Percentiles rank a stretch among this genome's conserved stretches.
These are phyloP conservation scores for Drosophila athabasca DNA, from an alignment of 1,140 invertebrate species.

Conservation along the genomic window DNA sequence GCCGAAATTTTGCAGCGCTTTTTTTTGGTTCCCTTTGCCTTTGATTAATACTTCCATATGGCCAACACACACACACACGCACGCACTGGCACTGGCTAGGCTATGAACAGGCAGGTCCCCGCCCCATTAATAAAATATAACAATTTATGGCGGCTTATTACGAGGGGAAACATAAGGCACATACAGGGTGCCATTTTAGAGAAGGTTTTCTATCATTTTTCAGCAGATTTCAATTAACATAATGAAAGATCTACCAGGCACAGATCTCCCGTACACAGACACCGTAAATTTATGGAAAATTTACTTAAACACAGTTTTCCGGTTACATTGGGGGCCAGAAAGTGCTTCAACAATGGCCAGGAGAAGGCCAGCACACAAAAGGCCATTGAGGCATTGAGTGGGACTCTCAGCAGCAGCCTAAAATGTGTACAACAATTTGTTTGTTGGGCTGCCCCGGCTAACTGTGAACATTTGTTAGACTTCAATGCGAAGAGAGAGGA, in stretches of 20 bases:
- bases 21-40: slow-evolving; percentile 30
- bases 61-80: slow-evolving; percentile 2
- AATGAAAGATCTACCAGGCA: no score
- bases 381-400: slow-evolving; percentile 23
- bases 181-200: slow-evolving; percentile 40
- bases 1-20: slow-evolving; percentile 70
- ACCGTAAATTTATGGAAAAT: slow-evolving; percentile 69
- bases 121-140: slow-evolving; percentile 76
- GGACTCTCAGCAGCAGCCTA: slow-evolving; percentile 23
- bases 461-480: slow-evolving; percentile 77
- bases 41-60: slow-evolving; percentile 77
- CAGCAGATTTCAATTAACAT: neutral
- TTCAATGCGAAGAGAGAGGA: slow-evolving; percentile 54
- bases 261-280: slow-evolving; percentile 7
- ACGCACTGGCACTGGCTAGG: slow-evolving; percentile 38
- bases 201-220: no score
- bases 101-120: slow-evolving; percentile 35
- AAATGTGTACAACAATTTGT: slow-evolving; percentile 65
- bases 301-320: slow-evolving; percentile 80
- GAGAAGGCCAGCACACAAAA: slow-evolving; percentile 53
- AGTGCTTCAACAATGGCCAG: slow-evolving; percentile 65
- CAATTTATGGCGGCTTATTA: slow-evolving; percentile 79
- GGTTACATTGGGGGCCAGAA: slow-evolving; percentile 69
- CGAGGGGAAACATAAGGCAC: slow-evolving; percentile 40
- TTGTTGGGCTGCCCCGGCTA: slow-evolving; percentile 66